Evolutionary conservation across 2,797 vertebrate species (phyloP).

Genomic region (Urocyon cinereoargenteus): DNA sequence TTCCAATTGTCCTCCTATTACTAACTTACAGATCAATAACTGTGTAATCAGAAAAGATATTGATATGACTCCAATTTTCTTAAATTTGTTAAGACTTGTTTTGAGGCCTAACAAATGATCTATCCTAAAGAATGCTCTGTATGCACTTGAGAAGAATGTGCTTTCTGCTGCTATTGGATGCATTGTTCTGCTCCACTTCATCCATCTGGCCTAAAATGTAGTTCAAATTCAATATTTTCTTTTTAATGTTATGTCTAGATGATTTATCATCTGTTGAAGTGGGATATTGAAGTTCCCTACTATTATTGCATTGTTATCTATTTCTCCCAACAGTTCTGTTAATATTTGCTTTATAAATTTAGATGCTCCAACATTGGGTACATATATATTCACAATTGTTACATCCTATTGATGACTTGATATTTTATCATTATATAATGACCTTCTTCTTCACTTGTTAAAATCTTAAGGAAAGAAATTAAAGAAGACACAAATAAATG

Average conservation of each 20-base stretch:
- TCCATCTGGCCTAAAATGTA: not conserved
- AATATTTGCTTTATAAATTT: not conserved
- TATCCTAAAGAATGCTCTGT: not conserved
- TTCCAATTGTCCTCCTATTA: not conserved
- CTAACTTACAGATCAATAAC: not conserved
- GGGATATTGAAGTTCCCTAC: not conserved
- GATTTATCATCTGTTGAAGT: not conserved
- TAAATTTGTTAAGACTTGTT: not conserved
- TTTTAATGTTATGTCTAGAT: not conserved
- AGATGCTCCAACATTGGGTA: not conserved
- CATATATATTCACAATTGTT: not conserved
- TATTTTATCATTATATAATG: not conserved
- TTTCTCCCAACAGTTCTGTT: not conserved
- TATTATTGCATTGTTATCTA: not conserved
- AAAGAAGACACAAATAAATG: constrained; percentile 7
- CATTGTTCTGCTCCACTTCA: not conserved
- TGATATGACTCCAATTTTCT: not conserved
- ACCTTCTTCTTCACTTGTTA: not conserved
- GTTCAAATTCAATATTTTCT: not conserved
- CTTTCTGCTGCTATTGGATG: not conserved
- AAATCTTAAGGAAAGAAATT: not conserved
- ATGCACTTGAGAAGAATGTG: not conserved
- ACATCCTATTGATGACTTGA: not conserved
- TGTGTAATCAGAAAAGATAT: not conserved
- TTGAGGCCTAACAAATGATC: not conserved